phyloP scores from a whole-genome alignment of 2,797 vertebrate genomes.

The Pogoniulus pusillus region DNA sequence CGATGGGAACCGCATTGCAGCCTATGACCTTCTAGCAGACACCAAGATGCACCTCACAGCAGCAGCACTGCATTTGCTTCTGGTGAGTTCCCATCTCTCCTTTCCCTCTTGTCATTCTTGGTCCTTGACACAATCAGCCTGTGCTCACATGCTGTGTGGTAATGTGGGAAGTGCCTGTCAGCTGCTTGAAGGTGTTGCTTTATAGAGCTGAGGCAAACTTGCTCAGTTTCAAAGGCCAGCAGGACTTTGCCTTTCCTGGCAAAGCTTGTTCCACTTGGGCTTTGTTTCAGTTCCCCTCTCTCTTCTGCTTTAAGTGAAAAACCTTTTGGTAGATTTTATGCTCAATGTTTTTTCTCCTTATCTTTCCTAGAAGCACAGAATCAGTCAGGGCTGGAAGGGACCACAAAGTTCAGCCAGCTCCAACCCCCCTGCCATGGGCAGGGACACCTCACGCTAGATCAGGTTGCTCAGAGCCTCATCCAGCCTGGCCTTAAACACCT shows the following conservation, averaged over 20 bases:
- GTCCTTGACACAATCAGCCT: not conserved
- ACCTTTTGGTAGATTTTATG: not conserved
- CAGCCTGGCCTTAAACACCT: no score
- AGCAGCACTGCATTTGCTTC: conserved; percentile 77
- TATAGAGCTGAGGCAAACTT: not conserved
- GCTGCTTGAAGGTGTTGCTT: not conserved
- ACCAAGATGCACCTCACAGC: conserved; percentile 80
- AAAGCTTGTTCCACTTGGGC: not conserved
- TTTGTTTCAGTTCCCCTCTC: not conserved
- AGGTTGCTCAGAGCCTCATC: no score
- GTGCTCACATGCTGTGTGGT: not conserved
- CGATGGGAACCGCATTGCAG: conserved; percentile 73
- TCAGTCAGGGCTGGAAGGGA: no score
- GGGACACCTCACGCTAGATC: no score
- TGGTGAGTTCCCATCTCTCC: conserved; percentile 79
- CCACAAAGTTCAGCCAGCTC: no score
- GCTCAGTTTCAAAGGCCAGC: not conserved
- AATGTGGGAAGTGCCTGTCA: not conserved
- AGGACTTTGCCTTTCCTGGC: not conserved
- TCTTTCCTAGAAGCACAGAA: not conserved
- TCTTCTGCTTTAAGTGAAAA: not conserved
- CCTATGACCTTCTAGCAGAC: conserved; percentile 80
- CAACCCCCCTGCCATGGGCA: no score
- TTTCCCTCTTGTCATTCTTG: not conserved
- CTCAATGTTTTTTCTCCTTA: not conserved